These are phyloP conservation scores for Andricus curvator DNA, from an alignment of 2,888 invertebrate genomes.

Conservation along the genomic window DNA sequence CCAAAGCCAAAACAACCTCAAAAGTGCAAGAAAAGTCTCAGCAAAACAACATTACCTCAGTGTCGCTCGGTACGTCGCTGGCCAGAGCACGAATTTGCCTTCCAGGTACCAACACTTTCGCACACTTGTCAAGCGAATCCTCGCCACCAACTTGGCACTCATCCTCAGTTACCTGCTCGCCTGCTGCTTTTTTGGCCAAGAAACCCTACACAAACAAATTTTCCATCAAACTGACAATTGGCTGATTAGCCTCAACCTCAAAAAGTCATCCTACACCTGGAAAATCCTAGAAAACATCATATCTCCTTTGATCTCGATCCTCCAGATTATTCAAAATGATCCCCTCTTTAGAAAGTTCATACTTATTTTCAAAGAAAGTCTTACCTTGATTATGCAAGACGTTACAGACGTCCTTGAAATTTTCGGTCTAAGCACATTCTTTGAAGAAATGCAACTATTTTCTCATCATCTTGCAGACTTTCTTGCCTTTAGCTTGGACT, in stretches of 20 bases:
- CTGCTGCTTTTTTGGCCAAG: constrained; percentile 14
- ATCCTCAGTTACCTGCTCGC: neutral
- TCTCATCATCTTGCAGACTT: too few relatives aligned
- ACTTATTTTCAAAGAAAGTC: neutral
- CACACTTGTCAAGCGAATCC: constrained; percentile 48
- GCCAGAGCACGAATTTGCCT: constrained; percentile 75
- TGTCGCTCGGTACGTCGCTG: constrained; percentile 84
- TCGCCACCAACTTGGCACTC: constrained; percentile 31
- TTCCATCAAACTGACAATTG: neutral
- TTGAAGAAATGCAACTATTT: neutral
- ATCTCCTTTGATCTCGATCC: neutral
- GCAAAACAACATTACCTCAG: constrained; percentile 89
- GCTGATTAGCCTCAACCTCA: neutral
- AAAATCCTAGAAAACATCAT: neutral
- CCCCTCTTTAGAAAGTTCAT: neutral
- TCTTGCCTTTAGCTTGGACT: neutral
- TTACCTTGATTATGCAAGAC: neutral
- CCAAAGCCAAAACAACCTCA: constrained; percentile 67
- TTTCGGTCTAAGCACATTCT: neutral
- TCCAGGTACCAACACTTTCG: constrained; percentile 68
- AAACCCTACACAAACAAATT: neutral
- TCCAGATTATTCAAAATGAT: neutral
- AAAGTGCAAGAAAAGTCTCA: constrained; percentile 72
- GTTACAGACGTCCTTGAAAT: neutral
- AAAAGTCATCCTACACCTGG: neutral